These are phyloP conservation scores for Anticlea derivata DNA, from an alignment of 2,888 invertebrate genomes.

Conservation along the genomic window DNA sequence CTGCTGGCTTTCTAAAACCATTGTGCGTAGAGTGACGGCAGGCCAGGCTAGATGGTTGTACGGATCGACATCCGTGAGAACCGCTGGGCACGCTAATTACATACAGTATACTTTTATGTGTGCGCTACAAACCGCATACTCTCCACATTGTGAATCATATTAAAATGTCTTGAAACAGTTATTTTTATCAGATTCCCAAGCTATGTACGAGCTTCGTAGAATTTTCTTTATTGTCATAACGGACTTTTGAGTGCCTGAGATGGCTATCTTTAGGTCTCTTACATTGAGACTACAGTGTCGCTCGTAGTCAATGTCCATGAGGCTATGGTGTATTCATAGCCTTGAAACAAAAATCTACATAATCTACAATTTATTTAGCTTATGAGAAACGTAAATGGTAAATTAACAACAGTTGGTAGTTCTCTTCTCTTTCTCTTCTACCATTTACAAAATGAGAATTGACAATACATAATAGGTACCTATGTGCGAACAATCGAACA, in stretches of 20 bases:
- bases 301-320: slow-evolving; percentile 1
- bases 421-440: too few species aligned
- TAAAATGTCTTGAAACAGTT: slow-evolving; percentile 21
- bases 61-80: slow-evolving; percentile 76
- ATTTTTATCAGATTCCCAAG: slow-evolving; percentile 22
- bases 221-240: slow-evolving; percentile 7
- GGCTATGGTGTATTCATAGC: neutral
- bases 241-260: slow-evolving; percentile 2
- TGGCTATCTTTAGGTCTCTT: slow-evolving; percentile 8
- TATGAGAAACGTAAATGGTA: too few species aligned
- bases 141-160: slow-evolving; percentile 13
- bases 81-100: slow-evolving; percentile 52
- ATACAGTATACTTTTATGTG: slow-evolving; percentile 49
- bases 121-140: slow-evolving; percentile 30
- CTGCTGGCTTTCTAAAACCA: slow-evolving; percentile 79
- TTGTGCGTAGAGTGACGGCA: slow-evolving; percentile 67
- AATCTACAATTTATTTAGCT: too few species aligned
- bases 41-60: slow-evolving; percentile 54
- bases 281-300: neutral
- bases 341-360: neutral
- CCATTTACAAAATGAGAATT: neutral
- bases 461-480: neutral
- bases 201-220: neutral
- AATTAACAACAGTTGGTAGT: neutral
- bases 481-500: neutral